Percentiles rank a stretch among this genome's conserved stretches.
Evolutionary conservation across 2,797 vertebrate species (phyloP).

Genomic region (Schizopygopsis pylzovi): DNA sequence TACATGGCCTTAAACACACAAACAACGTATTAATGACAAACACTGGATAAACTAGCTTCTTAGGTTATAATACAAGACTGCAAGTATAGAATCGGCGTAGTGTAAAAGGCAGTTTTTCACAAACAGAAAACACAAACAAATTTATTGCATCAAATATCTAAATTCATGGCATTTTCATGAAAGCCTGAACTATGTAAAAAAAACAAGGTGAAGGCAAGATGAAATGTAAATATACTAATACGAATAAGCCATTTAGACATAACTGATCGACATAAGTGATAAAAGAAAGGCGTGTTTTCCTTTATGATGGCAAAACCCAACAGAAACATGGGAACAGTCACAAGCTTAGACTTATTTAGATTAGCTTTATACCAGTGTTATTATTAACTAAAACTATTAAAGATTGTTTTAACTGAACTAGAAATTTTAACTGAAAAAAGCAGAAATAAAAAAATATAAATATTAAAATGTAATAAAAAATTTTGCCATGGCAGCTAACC

Average conservation of each 20-base stretch:
- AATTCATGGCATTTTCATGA: background rate
- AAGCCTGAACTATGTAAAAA: background rate
- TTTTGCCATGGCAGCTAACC: background rate
- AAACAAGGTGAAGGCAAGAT: background rate
- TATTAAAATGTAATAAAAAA: too few relatives aligned
- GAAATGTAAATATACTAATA: background rate
- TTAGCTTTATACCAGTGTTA: background rate
- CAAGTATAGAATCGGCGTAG: background rate
- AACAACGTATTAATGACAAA: conserved; percentile 46
- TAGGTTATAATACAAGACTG: background rate
- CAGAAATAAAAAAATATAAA: background rate
- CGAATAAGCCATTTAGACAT: too few relatives aligned
- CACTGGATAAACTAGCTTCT: conserved; percentile 32
- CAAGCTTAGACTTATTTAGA: background rate
- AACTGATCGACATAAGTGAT: background rate
- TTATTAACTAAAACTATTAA: background rate
- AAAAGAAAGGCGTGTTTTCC: background rate
- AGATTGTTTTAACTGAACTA: background rate
- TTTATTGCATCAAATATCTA: background rate
- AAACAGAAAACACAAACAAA: background rate
- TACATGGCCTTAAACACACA: conserved; percentile 89
- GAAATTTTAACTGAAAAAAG: background rate
- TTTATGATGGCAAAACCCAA: background rate
- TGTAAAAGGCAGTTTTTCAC: background rate
- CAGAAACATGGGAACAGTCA: background rate